These are phyloP conservation scores for Naja naja DNA, from an alignment of 2,113 vertebrate species.

Conservation along the genomic window DNA sequence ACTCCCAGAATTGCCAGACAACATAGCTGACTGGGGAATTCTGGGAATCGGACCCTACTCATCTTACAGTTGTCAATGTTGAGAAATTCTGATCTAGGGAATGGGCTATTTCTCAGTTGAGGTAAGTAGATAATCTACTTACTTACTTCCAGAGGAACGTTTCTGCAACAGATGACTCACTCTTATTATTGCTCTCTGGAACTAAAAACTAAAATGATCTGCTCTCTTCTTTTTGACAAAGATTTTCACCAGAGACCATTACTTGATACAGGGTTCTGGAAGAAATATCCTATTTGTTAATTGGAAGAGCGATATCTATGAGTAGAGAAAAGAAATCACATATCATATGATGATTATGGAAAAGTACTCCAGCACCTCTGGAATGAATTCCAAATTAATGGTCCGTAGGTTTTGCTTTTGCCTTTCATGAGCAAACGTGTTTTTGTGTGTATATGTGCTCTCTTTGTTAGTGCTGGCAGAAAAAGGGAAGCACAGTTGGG, in stretches of 20 bases:
- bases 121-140: background rate
- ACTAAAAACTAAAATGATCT: background rate
- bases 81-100: background rate
- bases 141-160: background rate
- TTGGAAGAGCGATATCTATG: background rate
- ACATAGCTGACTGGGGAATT: too few species aligned
- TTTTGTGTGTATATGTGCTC: background rate
- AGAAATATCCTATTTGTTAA: background rate
- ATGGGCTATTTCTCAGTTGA: background rate
- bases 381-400: background rate
- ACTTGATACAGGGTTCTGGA: background rate
- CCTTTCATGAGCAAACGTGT: background rate
- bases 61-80: background rate
- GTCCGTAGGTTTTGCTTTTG: background rate
- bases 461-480: background rate
- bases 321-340: background rate
- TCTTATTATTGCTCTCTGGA: background rate
- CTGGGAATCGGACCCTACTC: background rate
- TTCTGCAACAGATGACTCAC: background rate
- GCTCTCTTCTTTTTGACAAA: background rate
- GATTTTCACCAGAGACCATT: background rate
- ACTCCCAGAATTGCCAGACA: too few species aligned
- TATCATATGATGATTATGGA: background rate
- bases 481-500: too few species aligned
- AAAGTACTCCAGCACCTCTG: background rate